phyloP scores from a whole-genome alignment of 2,888 invertebrate species.

The Ochropacha duplaris region DNA sequence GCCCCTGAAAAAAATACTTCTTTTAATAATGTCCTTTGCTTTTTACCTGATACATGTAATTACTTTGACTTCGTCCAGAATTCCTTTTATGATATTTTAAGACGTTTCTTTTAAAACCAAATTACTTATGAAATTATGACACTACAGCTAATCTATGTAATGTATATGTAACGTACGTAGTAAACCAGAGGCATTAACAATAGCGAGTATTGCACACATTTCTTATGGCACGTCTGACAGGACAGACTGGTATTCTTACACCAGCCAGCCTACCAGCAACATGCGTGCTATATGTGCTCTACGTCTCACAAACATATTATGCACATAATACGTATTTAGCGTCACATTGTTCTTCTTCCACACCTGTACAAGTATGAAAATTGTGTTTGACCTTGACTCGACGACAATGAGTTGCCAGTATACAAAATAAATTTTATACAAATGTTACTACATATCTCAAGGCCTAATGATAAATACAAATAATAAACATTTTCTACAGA shows the following conservation, averaged over 20 bases:
- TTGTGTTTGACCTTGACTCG: slow-evolving; percentile 44
- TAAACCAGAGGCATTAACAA: background rate
- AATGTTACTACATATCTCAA: too few relatives aligned
- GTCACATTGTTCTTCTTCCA: slow-evolving; percentile 11
- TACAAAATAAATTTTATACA: background rate
- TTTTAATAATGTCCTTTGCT: slow-evolving; percentile 60
- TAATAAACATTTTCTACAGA: too few relatives aligned
- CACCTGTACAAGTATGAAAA: slow-evolving; percentile 52
- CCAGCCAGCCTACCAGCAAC: slow-evolving; percentile 17
- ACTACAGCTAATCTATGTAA: background rate
- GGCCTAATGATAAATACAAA: too few relatives aligned
- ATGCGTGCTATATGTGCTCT: slow-evolving; percentile 19
- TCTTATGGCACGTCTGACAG: too few relatives aligned
- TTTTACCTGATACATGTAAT: background rate
- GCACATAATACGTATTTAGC: slow-evolving; percentile 14
- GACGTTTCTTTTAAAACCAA: background rate
- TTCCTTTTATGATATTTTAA: background rate
- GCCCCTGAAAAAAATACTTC: slow-evolving; percentile 59
- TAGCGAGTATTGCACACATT: background rate
- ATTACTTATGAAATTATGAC: background rate
- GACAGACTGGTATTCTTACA: slow-evolving; percentile 8
- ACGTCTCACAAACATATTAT: slow-evolving; percentile 12
- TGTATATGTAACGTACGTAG: background rate
- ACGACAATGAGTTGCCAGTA: slow-evolving; percentile 20
- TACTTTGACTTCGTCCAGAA: background rate